Evolutionary conservation across 2,888 invertebrate genomes (phyloP).

Genomic region (Invenusta paracnida): DNA sequence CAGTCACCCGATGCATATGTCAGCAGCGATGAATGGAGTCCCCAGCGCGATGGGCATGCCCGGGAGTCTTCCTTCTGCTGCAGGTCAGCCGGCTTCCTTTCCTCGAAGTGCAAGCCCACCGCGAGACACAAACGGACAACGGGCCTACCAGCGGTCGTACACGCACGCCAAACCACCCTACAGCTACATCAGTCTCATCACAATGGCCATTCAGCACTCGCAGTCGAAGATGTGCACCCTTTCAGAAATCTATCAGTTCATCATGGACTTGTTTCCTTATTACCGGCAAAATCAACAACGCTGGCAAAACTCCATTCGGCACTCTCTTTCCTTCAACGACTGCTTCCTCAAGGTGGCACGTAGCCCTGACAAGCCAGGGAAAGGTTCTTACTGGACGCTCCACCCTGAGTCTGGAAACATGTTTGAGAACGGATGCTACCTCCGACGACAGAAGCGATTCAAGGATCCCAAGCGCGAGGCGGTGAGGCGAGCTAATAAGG

Average conservation of each 20-base stretch:
- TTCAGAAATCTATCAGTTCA: slow-evolving; percentile 87
- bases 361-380: slow-evolving; percentile 83
- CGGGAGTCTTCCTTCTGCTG: background rate
- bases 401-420: slow-evolving; percentile 46
- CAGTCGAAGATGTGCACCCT: slow-evolving; percentile 88
- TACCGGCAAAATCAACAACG: slow-evolving; percentile 92
- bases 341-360: slow-evolving; percentile 90
- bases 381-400: slow-evolving; percentile 68
- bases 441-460: slow-evolving; percentile 45
- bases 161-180: slow-evolving; percentile 66
- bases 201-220: slow-evolving; percentile 93
- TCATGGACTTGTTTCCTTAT: slow-evolving; percentile 93
- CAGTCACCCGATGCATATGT: slow-evolving; percentile 1
- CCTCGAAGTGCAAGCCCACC: slow-evolving; percentile 34
- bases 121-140: slow-evolving; percentile 38
- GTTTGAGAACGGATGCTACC: slow-evolving; percentile 45
- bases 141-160: slow-evolving; percentile 42
- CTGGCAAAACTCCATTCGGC: slow-evolving; percentile 95
- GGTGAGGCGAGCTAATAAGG: slow-evolving; percentile 18
- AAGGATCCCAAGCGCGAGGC: slow-evolving; percentile 44
- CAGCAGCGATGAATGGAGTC: slow-evolving; percentile 30
- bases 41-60: slow-evolving; percentile 9
- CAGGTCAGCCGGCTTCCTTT: background rate
- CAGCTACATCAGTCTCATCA: slow-evolving; percentile 91
- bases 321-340: slow-evolving; percentile 90